Percentiles rank a stretch among this genome's conserved stretches.
These are phyloP conservation scores for Ooceraea biroi DNA, from an alignment of 1,140 invertebrate genomes.

Conservation along the genomic window DNA sequence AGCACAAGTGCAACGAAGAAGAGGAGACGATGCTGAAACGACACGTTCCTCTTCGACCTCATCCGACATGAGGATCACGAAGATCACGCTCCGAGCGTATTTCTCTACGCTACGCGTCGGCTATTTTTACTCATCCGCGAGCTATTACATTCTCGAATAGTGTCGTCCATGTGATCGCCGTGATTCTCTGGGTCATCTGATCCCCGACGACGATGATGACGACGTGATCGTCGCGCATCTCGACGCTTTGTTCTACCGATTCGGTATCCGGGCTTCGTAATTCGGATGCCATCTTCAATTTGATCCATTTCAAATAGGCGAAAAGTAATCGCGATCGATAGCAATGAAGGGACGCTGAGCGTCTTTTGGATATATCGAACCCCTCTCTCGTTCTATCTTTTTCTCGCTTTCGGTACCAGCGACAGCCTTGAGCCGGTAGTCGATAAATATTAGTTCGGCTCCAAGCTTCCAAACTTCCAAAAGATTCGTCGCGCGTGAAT, in stretches of 20 bases:
- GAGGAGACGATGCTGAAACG: neutral
- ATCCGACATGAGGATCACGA: neutral
- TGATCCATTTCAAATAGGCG: neutral
- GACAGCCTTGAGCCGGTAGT: slow-evolving; percentile 31
- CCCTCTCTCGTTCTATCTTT: neutral
- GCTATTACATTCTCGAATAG: slow-evolving; percentile 37
- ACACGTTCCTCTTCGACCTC: neutral
- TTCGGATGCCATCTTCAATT: neutral
- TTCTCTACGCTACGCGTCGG: slow-evolving; percentile 10
- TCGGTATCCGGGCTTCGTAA: too few relatives aligned
- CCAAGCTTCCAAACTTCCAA: slow-evolving; percentile 9
- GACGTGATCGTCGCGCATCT: slow-evolving; percentile 15
- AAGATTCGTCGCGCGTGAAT: neutral
- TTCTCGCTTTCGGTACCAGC: neutral
- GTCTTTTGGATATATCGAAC: slow-evolving; percentile 2
- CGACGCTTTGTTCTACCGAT: slow-evolving; percentile 4
- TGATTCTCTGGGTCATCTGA: too few relatives aligned
- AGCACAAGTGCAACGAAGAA: neutral
- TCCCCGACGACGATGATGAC: neutral
- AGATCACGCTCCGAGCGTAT: slow-evolving; percentile 5
- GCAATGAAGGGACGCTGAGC: neutral
- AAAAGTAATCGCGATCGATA: slow-evolving; percentile 16
- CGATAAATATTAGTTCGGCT: slow-evolving; percentile 70
- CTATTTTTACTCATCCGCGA: slow-evolving; percentile 43
- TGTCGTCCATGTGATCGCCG: slow-evolving; percentile 26